Conservation (phyloP, 2,888 invertebrate species). For the Lysandra coridon region DNA sequence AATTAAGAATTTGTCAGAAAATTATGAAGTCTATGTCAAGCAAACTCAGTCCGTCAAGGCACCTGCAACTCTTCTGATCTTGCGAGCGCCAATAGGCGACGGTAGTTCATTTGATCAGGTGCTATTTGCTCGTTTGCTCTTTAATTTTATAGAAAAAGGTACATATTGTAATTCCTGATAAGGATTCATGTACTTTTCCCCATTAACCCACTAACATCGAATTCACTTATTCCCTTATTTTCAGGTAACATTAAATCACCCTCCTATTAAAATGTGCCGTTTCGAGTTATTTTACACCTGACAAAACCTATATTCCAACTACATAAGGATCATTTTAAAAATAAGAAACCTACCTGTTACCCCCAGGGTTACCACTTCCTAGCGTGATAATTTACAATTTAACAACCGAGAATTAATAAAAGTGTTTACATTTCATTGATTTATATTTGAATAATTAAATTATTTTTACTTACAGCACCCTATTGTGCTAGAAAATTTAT, state of each 20-base stretch:
- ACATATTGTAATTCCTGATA: not conserved
- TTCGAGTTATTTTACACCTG: not conserved
- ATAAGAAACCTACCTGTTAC: not conserved
- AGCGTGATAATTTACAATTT: slow-evolving; percentile 26
- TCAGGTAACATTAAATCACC: slow-evolving; percentile 13
- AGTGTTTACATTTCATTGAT: slow-evolving; percentile 27
- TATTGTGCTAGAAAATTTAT: not conserved
- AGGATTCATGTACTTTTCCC: not conserved
- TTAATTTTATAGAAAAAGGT: too few species aligned
- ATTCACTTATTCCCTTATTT: slow-evolving; percentile 17
- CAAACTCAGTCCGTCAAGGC: too few species aligned
- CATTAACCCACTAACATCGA: slow-evolving; percentile 17
- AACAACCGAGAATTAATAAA: slow-evolving; percentile 16
- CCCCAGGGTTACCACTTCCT: not conserved
- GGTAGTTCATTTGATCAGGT: too few species aligned
- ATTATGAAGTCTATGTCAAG: too few species aligned
- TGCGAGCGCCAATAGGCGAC: too few species aligned
- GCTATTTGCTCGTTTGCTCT: too few species aligned
- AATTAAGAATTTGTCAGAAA: not conserved
- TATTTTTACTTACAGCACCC: slow-evolving; percentile 11
- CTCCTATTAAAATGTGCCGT: not conserved
- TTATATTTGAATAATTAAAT: slow-evolving; percentile 28
- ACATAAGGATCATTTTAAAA: not conserved
- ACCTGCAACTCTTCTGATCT: too few species aligned
- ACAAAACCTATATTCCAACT: not conserved